These are phyloP conservation scores for Diaphora mendica DNA, from an alignment of 2,888 invertebrate species.

Conservation along the genomic window DNA sequence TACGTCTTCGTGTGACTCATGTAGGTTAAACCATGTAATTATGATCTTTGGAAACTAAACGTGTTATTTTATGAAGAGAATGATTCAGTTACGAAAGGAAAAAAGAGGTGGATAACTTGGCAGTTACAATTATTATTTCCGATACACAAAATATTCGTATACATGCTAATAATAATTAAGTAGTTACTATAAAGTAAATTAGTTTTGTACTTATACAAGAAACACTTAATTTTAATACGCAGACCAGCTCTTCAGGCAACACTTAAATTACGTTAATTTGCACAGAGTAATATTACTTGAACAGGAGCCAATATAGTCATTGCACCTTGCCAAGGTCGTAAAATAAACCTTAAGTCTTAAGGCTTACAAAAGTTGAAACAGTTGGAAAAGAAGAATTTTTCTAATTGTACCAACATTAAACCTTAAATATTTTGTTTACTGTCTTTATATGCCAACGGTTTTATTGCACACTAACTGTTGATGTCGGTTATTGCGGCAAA, in stretches of 20 bases:
- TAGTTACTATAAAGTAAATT: neutral
- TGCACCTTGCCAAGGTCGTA: neutral
- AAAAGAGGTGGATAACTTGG: conserved; percentile 42
- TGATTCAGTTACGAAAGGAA: conserved; percentile 44
- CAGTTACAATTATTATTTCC: conserved; percentile 25
- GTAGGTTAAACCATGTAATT: conserved; percentile 52
- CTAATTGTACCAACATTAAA: neutral
- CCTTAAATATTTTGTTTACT: neutral
- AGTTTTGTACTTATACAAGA: neutral
- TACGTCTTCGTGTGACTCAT: conserved; percentile 52
- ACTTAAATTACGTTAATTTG: neutral
- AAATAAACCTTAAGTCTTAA: neutral
- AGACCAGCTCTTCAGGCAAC: neutral
- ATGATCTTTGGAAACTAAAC: conserved; percentile 31
- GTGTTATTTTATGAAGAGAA: conserved; percentile 42
- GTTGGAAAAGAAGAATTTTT: neutral
- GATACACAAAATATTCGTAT: conserved; percentile 10
- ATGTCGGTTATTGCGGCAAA: too few species aligned
- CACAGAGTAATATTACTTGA: neutral
- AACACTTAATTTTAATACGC: neutral
- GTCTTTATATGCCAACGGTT: neutral
- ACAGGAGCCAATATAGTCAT: neutral
- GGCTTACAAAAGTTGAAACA: neutral
- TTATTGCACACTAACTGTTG: too few species aligned
- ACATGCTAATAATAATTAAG: neutral